These are phyloP conservation scores for Polypedilum vanderplanki DNA, from an alignment of 1,140 invertebrate genomes.

Conservation along the genomic window DNA sequence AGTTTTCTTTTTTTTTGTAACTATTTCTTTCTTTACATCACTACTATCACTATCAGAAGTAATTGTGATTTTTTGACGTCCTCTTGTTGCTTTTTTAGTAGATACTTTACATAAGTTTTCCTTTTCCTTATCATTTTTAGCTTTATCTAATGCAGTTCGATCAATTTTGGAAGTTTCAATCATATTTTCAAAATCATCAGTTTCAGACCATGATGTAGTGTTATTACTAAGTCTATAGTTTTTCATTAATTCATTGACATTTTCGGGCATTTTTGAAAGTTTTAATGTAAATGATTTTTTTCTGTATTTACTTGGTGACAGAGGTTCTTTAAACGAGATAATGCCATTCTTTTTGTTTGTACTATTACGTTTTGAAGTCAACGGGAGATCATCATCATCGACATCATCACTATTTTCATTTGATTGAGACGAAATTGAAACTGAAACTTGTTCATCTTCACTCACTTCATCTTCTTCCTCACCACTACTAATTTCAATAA, in stretches of 20 bases:
- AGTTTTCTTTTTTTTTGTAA: neutral
- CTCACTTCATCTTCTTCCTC: neutral
- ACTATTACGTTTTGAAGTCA: neutral
- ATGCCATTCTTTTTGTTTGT: constrained; percentile 1
- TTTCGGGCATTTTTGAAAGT: neutral
- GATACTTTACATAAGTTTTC: neutral
- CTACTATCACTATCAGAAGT: no score
- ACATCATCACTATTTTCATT: neutral
- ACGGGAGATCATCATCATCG: neutral
- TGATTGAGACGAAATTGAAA: neutral
- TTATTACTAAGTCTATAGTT: neutral
- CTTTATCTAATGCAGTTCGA: neutral
- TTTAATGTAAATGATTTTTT: neutral
- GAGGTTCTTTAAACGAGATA: neutral
- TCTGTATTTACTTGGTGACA: neutral
- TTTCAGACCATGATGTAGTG: neutral
- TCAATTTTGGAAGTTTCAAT: neutral
- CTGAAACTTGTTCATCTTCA: neutral
- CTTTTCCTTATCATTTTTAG: neutral
- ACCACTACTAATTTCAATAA: constrained; percentile 15
- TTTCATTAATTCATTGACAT: constrained; percentile 5
- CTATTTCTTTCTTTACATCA: neutral
- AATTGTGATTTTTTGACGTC: neutral
- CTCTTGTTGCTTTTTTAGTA: neutral
- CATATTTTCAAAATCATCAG: constrained; percentile 24